Conservation (phyloP, 2,113 vertebrate genomes). For the Typhlomys cinereus region DNA sequence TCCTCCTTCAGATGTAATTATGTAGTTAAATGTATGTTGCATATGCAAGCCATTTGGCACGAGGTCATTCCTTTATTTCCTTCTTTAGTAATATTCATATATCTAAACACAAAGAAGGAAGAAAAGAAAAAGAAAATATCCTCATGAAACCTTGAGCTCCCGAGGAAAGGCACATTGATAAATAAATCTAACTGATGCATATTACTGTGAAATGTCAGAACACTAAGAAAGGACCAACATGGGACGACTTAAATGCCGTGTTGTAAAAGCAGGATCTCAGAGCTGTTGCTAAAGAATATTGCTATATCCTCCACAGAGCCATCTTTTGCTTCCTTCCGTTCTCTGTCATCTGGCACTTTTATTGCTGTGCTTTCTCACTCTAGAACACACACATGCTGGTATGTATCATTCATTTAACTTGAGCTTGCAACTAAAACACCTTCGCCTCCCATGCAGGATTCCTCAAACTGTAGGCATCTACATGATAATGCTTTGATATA, state of each 20-base stretch:
- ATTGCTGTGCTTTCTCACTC: conserved; percentile 25
- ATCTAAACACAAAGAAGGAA: background rate
- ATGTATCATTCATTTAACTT: background rate
- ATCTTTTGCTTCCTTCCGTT: background rate
- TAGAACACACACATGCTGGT: background rate
- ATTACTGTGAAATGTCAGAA: background rate
- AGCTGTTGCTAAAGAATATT: background rate
- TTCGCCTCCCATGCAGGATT: background rate
- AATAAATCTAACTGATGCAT: conserved; percentile 3
- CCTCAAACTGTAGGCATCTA: background rate
- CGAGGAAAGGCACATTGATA: background rate
- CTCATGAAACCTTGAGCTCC: background rate
- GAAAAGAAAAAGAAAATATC: background rate
- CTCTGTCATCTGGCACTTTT: background rate
- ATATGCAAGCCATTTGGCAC: background rate
- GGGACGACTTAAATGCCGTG: background rate
- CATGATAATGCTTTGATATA: background rate
- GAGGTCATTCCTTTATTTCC: background rate
- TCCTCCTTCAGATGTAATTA: background rate
- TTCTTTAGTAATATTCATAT: background rate
- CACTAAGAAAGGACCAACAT: background rate
- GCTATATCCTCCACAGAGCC: background rate
- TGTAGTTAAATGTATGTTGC: background rate
- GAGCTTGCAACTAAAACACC: background rate
- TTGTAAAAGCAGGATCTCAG: background rate